A percentile compares a stretch with the other conserved stretches of the same genome.
phyloP scores from a whole-genome alignment of 2,113 vertebrate species.

The Tinamus guttatus region DNA sequence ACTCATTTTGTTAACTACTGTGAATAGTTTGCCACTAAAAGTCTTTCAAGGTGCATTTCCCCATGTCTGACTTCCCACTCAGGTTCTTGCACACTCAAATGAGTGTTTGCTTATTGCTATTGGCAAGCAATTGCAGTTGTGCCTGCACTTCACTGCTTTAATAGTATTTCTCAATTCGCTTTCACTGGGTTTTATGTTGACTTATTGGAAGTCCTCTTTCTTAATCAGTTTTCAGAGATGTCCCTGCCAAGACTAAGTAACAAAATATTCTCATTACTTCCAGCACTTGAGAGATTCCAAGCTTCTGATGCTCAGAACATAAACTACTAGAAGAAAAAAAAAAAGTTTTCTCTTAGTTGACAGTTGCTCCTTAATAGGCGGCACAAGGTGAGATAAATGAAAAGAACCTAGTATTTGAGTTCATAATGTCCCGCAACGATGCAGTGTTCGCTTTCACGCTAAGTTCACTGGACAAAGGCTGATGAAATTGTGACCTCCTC shows the following conservation, averaged over 20 bases:
- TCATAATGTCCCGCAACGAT: not conserved
- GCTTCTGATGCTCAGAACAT: slow-evolving; percentile 29
- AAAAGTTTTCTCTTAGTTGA: slow-evolving; percentile 38
- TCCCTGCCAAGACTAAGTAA: slow-evolving; percentile 28
- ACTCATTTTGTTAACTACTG: not conserved
- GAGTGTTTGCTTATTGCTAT: not conserved
- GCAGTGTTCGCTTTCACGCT: not conserved
- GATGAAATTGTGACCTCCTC: not conserved
- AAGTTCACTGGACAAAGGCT: not conserved
- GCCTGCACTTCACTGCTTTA: not conserved
- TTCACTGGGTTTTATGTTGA: not conserved
- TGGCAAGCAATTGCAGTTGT: not conserved
- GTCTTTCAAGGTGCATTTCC: not conserved
- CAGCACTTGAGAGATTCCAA: slow-evolving; percentile 13
- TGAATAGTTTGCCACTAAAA: not conserved
- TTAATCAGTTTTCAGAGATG: slow-evolving; percentile 6
- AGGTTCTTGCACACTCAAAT: not conserved
- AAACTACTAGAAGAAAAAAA: slow-evolving; percentile 39
- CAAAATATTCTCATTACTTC: slow-evolving; percentile 39
- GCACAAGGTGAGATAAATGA: slow-evolving; percentile 26
- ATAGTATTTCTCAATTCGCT: not conserved
- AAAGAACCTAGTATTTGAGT: not conserved
- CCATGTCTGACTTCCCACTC: not conserved
- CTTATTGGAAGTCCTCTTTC: slow-evolving; percentile 11
- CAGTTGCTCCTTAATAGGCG: slow-evolving; percentile 21